These are phyloP conservation scores for Drosophila malerkotliana DNA, from an alignment of 1,140 invertebrate genomes.

Conservation along the genomic window DNA sequence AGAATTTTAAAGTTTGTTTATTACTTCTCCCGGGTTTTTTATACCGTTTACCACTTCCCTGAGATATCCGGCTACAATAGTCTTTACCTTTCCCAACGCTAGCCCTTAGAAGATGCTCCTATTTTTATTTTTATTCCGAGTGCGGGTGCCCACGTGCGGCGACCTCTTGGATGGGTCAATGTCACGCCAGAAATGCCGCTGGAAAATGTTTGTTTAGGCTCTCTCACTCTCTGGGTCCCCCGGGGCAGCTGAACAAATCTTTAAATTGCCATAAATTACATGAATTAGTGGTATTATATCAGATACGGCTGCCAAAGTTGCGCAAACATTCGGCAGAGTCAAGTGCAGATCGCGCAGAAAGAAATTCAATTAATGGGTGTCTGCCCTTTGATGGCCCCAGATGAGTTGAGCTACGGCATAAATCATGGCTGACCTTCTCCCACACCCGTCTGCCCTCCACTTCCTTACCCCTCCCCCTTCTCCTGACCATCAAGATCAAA, in stretches of 20 bases:
- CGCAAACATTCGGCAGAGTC: slow-evolving; percentile 56
- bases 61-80: background rate
- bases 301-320: slow-evolving; percentile 38
- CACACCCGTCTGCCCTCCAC: slow-evolving; percentile 1
- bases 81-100: background rate
- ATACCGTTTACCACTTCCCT: background rate
- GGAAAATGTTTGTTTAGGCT: slow-evolving; percentile 20
- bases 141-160: slow-evolving; percentile 15
- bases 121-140: background rate
- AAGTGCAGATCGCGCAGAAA: slow-evolving; percentile 50
- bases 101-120: background rate
- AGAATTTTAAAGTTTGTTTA: background rate
- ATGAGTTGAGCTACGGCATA: slow-evolving; percentile 30
- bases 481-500: background rate
- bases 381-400: slow-evolving; percentile 45
- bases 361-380: slow-evolving; percentile 59
- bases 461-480: background rate
- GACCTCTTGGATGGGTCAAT: slow-evolving; percentile 44
- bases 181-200: slow-evolving; percentile 17
- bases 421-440: slow-evolving; percentile 59
- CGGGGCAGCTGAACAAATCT: slow-evolving; percentile 38
- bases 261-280: slow-evolving; percentile 67
- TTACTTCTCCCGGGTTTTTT: background rate
- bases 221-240: background rate
- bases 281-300: slow-evolving; percentile 33